Evolutionary conservation across 2,888 invertebrate genomes (phyloP).

Genomic region (Netelia virgata): DNA sequence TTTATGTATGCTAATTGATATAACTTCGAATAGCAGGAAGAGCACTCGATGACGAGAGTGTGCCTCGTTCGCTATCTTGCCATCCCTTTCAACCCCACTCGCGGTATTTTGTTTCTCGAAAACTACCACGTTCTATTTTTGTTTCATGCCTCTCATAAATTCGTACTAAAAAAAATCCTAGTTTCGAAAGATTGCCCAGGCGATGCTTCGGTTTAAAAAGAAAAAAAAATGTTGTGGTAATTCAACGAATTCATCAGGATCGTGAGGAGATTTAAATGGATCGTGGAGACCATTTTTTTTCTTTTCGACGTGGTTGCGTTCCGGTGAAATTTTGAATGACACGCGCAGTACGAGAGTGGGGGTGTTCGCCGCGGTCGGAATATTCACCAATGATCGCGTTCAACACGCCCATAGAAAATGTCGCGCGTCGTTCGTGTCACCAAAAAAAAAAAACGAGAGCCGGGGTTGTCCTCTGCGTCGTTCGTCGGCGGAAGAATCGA

Average conservation of each 20-base stretch:
- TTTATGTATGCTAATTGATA: neutral
- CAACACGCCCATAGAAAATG: conserved; percentile 65
- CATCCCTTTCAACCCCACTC: neutral
- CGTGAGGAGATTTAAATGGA: neutral
- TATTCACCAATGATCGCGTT: conserved; percentile 57
- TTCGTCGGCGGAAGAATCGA: conserved; percentile 50
- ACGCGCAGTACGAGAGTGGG: conserved; percentile 30
- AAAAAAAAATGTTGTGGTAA: no score
- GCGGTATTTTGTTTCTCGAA: neutral
- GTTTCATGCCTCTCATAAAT: neutral
- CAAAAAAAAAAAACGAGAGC: conserved; percentile 33
- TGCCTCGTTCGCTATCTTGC: neutral
- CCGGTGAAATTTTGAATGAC: conserved; percentile 30
- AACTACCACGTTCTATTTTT: neutral
- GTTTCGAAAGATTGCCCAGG: no score
- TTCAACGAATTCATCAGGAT: neutral
- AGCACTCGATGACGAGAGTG: neutral
- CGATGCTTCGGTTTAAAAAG: no score
- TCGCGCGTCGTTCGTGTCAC: conserved; percentile 59
- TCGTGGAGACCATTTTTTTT: conserved; percentile 24
- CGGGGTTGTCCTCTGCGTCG: conserved; percentile 55
- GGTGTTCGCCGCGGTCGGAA: conserved; percentile 35
- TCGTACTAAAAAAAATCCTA: neutral
- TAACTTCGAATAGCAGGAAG: neutral
- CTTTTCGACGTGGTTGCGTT: neutral